Conservation (phyloP, 2,888 invertebrate genomes). For the Eupeodes latifasciatus region DNA sequence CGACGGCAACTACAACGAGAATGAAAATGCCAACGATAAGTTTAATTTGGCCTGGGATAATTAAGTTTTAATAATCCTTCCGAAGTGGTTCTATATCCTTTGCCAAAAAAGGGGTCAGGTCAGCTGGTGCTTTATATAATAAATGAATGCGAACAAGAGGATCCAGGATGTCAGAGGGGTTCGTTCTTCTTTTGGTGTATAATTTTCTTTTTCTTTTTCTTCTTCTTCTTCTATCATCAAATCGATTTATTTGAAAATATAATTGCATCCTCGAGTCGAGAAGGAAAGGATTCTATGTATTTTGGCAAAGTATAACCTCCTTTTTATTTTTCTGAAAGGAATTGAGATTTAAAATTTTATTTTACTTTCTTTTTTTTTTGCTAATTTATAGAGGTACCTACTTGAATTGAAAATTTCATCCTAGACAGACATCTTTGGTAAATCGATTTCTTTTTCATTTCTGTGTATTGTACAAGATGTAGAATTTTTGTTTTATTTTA, state of each 20-base stretch:
- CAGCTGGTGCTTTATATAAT: neutral
- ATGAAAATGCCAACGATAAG: neutral
- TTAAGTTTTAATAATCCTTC: conserved; percentile 59
- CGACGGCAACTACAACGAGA: neutral
- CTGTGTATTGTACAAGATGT: neutral
- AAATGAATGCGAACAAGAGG: neutral
- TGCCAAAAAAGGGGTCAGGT: conserved; percentile 7
- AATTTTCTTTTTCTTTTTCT: neutral
- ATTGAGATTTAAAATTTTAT: neutral
- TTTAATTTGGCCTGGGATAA: conserved; percentile 37
- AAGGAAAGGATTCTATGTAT: neutral
- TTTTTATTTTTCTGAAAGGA: conserved; percentile 9
- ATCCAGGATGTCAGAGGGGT: neutral
- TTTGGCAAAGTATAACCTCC: conserved; percentile 42
- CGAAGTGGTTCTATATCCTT: neutral
- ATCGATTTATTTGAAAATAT: conserved; percentile 52
- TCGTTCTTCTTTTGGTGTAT: neutral
- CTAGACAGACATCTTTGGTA: conserved; percentile 4
- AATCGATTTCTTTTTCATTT: conserved; percentile 50
- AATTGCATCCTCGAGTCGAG: conserved; percentile 47
- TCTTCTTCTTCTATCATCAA: neutral
- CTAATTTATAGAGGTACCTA: neutral
- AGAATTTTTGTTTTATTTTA: neutral
- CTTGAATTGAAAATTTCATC: conserved; percentile 21
- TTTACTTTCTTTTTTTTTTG: neutral